Base-by-base conservation (phyloP, 1,140 invertebrate species). In the Drosophila burlai region DNA sequence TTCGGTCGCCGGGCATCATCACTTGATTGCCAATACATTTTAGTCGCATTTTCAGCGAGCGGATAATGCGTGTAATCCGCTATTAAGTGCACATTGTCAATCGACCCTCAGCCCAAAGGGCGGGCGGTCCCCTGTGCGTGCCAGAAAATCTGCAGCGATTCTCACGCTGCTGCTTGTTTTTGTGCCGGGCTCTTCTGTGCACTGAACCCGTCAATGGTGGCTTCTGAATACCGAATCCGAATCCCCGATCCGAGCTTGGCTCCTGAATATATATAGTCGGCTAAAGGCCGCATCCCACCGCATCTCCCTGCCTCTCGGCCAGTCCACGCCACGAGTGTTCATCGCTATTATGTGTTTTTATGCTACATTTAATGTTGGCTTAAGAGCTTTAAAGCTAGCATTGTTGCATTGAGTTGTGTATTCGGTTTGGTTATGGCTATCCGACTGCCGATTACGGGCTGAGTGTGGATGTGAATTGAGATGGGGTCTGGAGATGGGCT, bases 301-400 rank as follows among this genome's bases (percentile, higher is more conserved):
- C n/a, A 9, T 29, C 43, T 43, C 47, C 29, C 65, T 10, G 10
- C 34, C 52, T 16, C 13, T 24, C 13, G 7, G 50, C 8, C 60
- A 15, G 76, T 47, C n/a, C 40, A 69, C 47, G 62, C 58, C 77
- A 49, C 60, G 47, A 62, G 59, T 76, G 74, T 47, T 66, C 62
- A 24, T 68, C 55, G 80, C 81, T 84, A 81, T 92, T 91, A 91
- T 92, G 91, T 92, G 80, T 92, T 92, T 92, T 92, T 92, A 92
- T 92, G 91, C 91, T 92, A 92, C 91, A 92, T 92, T 92, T 92
- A 92, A 92, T 92, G 85, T 92, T 92, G 91, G 91, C 91, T 92
- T 92, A 92, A 92, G 83, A 92, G 91, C 91, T 92, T 92, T 92
- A 91, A 90, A 90, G 91, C 82, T 90, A 89, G 73, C 76, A 87